A percentile compares a stretch with the other conserved stretches of the same genome.
Evolutionary conservation across 64 coral and sea anemone species (phyloP).

Genomic region (Actinia tenebrosa): DNA sequence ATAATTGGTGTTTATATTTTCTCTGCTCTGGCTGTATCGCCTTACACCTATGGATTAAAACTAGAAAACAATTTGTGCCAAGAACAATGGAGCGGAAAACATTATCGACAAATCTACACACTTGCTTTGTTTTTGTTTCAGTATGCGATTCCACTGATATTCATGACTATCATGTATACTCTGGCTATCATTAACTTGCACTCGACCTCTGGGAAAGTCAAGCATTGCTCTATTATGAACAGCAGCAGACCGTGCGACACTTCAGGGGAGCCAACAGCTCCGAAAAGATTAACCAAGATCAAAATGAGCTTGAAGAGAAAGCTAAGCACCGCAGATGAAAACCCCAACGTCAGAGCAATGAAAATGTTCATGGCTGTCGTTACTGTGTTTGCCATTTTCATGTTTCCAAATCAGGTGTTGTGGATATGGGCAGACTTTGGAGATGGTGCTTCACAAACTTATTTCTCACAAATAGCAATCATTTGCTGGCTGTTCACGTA

Average conservation of each 20-base stretch:
- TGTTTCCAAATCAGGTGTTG: conserved; percentile 62
- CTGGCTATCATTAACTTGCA: conserved; percentile 43
- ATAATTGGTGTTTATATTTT: not conserved
- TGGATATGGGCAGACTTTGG: conserved; percentile 63
- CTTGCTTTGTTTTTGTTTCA: conserved; percentile 11
- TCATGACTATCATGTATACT: conserved; percentile 59
- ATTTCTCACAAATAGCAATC: conserved; percentile 35
- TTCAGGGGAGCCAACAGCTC: not conserved
- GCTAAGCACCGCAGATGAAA: not conserved
- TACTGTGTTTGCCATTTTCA: conserved; percentile 46
- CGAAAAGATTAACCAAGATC: not conserved
- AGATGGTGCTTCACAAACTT: conserved; percentile 2
- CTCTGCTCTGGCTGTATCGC: not conserved
- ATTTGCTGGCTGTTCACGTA: conserved; percentile 59
- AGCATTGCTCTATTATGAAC: not conserved
- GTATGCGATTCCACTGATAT: conserved; percentile 35
- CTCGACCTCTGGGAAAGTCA: conserved; percentile 39
- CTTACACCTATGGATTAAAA: not conserved
- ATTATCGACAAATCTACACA: conserved; percentile 24
- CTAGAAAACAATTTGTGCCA: not conserved
- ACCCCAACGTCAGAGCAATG: conserved; percentile 38
- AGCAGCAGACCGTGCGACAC: not conserved
- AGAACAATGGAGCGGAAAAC: not conserved
- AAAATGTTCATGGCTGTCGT: conserved; percentile 60
- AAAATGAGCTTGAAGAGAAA: not conserved